Base-by-base conservation (phyloP, 2,888 invertebrate genomes). In the Leucozona laternaria region DNA sequence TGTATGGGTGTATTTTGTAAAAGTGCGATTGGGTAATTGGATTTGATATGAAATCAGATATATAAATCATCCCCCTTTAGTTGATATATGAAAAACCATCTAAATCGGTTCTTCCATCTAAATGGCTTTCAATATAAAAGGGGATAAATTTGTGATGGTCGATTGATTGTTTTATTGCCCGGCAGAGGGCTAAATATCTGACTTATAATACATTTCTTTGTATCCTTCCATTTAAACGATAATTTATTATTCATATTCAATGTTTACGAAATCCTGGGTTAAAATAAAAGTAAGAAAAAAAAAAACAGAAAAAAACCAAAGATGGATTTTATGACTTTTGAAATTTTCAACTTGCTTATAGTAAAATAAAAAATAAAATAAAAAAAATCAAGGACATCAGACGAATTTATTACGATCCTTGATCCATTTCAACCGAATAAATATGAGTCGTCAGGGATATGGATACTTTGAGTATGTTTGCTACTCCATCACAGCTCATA, bases 381-480 rank as follows among this genome's bases (percentile, higher is more conserved):
- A 31, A 50, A 50, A 66, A 68, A 68, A 50, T 53, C 53, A 68
- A 68, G 68, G 68, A 68, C 68, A 66, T 66, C 66, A 68, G 68
- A 68, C 68, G 53, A 68, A 68, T 68, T 68, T 68, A 68, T 68
- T 66, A 53, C 37, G 50, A 50, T 68, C 68, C 68, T 68, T 68
- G 68, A 68, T 68, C 68, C 68, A 68, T 68, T 68, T 68, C 37
- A 68, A 53, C 53, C 22, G 53, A 68, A 66, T 62, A 62, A 43
- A 66, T 48, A 68, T 68, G 53, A 53, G 68, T 37, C 68, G 68
- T 53, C 45, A 37, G 58, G 43, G 75, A 75, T 68, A 79, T 62
- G 71, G 75, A 79, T 79, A 79, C 84, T 84, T 79, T 71, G 53
- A 84, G 84, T 76, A 37, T 80, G 64, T 76, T 84, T 75, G 71